Conservation (phyloP, 2,888 invertebrate species). For the Tetragonula carbonaria region DNA sequence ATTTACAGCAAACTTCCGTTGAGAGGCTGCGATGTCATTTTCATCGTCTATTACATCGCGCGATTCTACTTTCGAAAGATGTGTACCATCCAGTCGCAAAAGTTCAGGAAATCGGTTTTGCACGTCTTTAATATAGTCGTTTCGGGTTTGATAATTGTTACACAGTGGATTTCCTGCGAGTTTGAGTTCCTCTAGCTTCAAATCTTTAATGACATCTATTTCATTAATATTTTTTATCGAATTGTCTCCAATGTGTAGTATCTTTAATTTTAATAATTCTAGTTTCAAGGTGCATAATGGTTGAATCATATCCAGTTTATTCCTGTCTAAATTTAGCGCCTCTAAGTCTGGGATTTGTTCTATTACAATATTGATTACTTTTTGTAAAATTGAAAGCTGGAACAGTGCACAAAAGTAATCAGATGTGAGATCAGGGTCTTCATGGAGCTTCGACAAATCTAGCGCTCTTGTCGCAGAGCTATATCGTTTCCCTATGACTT, state of each 20-base stretch:
- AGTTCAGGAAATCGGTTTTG: conserved; percentile 89
- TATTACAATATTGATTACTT: conserved; percentile 91
- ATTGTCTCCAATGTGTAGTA: conserved; percentile 92
- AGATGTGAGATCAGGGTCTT: conserved; percentile 85
- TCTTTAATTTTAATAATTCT: conserved; percentile 90
- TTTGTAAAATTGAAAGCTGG: conserved; percentile 89
- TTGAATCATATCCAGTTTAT: conserved; percentile 84
- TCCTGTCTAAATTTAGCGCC: conserved; percentile 92
- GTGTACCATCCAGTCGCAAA: conserved; percentile 92
- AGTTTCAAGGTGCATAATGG: conserved; percentile 86
- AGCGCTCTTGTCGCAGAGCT: conserved; percentile 90
- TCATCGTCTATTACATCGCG: conserved; percentile 92
- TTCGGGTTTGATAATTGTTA: conserved; percentile 89
- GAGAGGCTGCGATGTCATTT: conserved; percentile 86
- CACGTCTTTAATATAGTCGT: conserved; percentile 89
- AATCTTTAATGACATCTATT: conserved; percentile 88
- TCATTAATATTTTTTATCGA: conserved; percentile 88
- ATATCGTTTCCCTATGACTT: conserved; percentile 93
- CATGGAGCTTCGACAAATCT: conserved; percentile 86
- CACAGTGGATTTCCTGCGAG: conserved; percentile 93
- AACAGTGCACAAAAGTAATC: conserved; percentile 91
- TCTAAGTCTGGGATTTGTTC: conserved; percentile 93
- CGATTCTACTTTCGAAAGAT: conserved; percentile 93
- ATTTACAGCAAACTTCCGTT: conserved; percentile 86
- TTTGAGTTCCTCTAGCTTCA: conserved; percentile 90